Percentiles rank a stretch among this genome's conserved stretches.
phyloP scores from a whole-genome alignment of 1,140 invertebrate species.

The Oncopodura yosiiana region DNA sequence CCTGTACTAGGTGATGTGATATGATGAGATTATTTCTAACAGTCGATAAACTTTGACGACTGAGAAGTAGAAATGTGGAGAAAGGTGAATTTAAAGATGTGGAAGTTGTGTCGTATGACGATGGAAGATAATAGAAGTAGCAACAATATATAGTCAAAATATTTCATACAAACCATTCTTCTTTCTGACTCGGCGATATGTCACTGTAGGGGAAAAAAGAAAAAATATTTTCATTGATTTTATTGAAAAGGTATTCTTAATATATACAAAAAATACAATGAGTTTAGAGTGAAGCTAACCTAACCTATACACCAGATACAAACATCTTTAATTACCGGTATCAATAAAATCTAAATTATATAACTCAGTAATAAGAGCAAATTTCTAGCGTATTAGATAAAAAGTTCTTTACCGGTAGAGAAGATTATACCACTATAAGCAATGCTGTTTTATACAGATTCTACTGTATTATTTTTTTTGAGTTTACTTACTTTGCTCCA shows the following conservation, averaged over 20 bases:
- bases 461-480: too few relatives aligned
- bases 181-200: slow-evolving; percentile 35
- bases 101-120: background rate
- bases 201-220: slow-evolving; percentile 28
- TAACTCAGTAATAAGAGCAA: background rate
- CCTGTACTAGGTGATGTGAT: too few relatives aligned
- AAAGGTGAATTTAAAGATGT: slow-evolving; percentile 3
- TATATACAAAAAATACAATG: too few relatives aligned
- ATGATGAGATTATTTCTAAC: background rate
- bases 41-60: background rate
- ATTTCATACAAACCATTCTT: slow-evolving; percentile 35
- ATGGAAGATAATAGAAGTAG: too few relatives aligned
- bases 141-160: too few relatives aligned
- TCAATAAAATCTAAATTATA: background rate
- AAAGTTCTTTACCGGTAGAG: background rate
- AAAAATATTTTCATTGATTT: slow-evolving; percentile 8
- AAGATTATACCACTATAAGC: background rate
- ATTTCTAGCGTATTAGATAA: background rate
- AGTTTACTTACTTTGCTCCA: too few relatives aligned
- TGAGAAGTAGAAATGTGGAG: background rate
- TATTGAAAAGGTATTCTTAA: too few relatives aligned
- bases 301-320: too few relatives aligned
- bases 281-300: too few relatives aligned
- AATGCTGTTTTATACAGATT: background rate
- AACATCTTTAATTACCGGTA: too few relatives aligned